Conservation (phyloP, 2,113 vertebrate genomes). For the Pogona vitticeps region DNA sequence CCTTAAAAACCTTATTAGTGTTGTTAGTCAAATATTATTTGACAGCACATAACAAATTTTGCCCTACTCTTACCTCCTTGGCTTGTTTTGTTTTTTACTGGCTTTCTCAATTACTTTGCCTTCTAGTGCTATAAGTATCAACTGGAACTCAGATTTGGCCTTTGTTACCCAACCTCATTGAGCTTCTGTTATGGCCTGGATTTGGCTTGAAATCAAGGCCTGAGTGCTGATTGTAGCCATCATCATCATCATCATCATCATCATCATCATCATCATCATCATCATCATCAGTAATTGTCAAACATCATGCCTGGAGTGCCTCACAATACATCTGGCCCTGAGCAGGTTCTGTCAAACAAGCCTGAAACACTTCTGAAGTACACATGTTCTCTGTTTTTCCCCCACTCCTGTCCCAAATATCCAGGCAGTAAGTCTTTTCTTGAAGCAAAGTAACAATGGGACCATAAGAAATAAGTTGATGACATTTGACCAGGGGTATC, state of each 20-base stretch:
- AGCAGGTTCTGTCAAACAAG: background rate
- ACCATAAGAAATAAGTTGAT: slow-evolving; percentile 2
- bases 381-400: background rate
- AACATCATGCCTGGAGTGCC: background rate
- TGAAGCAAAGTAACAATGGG: slow-evolving; percentile 31
- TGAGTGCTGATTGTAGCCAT: background rate
- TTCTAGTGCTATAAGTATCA: background rate
- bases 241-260: no score
- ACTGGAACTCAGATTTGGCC: background rate
- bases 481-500: background rate
- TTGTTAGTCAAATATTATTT: no score
- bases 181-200: background rate
- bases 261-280: no score
- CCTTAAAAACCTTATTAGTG: no score
- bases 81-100: background rate
- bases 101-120: background rate
- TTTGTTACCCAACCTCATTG: background rate
- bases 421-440: slow-evolving; percentile 8
- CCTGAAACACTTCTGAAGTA: background rate
- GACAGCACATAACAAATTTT: no score
- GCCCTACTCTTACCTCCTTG: no score
- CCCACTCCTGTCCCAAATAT: background rate
- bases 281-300: no score
- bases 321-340: background rate
- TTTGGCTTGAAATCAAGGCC: background rate